These are phyloP conservation scores for Agrilus biguttatus DNA, from an alignment of 2,888 invertebrate species.

Conservation along the genomic window DNA sequence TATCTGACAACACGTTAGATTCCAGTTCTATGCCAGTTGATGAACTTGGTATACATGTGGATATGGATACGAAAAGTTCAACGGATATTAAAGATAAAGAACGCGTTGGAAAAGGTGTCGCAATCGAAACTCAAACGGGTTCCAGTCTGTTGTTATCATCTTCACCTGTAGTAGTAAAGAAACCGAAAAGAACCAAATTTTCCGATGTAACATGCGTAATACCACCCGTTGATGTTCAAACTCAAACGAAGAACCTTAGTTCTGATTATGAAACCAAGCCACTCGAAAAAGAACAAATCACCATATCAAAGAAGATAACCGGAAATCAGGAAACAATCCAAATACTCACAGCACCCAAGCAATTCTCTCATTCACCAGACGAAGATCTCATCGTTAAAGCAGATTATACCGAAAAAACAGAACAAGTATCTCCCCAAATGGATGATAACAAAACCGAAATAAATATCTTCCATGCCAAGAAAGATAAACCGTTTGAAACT, in stretches of 20 bases:
- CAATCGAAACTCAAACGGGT: conserved; percentile 55
- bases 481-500: conserved; percentile 63
- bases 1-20: conserved; percentile 48
- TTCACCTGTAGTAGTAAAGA: conserved; percentile 21
- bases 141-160: conserved; percentile 36
- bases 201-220: conserved; percentile 39
- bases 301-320: conserved; percentile 46
- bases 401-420: conserved; percentile 44
- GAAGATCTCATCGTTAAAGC: conserved; percentile 54
- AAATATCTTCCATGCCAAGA: conserved; percentile 55
- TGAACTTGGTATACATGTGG: conserved; percentile 30
- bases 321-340: conserved; percentile 57
- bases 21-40: conserved; percentile 61
- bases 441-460: conserved; percentile 47
- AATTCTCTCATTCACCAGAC: conserved; percentile 35
- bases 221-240: conserved; percentile 42
- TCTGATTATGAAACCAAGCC: conserved; percentile 24
- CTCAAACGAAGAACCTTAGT: conserved; percentile 33
- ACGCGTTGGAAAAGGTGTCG: conserved; percentile 16
- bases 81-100: conserved; percentile 14
- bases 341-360: conserved; percentile 49
- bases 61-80: conserved; percentile 13
- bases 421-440: conserved; percentile 30
- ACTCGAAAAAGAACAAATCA: conserved; percentile 48
- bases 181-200: conserved; percentile 29